These are phyloP conservation scores for Macaca nemestrina DNA, from an alignment of 2,113 vertebrate species.

Conservation along the genomic window DNA sequence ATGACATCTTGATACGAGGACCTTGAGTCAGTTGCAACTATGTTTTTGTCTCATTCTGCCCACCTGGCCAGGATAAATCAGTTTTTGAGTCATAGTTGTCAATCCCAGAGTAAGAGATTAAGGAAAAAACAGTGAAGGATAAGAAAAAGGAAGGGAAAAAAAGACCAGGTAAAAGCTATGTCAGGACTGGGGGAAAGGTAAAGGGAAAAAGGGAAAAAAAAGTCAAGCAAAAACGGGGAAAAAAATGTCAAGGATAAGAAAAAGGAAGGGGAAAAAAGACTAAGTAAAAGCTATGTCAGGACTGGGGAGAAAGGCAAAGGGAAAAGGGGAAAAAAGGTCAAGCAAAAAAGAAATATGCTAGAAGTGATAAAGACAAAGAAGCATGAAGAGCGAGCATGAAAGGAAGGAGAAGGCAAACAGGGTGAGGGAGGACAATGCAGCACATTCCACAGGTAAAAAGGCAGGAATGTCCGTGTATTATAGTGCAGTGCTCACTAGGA, in stretches of 20 bases:
- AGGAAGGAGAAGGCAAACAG: background rate
- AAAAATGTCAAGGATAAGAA: background rate
- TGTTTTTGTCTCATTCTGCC: background rate
- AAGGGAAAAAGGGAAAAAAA: background rate
- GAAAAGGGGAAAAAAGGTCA: background rate
- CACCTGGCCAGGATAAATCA: background rate
- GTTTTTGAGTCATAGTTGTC: background rate
- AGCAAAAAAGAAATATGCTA: background rate
- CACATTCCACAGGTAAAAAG: background rate
- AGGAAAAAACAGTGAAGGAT: background rate
- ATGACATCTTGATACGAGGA: background rate
- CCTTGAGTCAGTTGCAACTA: background rate
- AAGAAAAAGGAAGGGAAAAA: background rate
- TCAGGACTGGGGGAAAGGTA: background rate
- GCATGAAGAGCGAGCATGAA: background rate
- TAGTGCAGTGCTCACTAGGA: background rate
- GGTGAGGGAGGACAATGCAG: background rate
- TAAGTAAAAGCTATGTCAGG: background rate
- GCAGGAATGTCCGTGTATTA: background rate
- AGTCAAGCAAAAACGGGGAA: background rate
- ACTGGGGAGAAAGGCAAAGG: background rate
- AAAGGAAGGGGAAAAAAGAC: background rate
- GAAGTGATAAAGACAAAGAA: background rate
- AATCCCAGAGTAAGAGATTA: background rate
- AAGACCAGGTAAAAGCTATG: background rate